These are phyloP conservation scores for Drymonia ruficornis DNA, from an alignment of 2,888 invertebrate species.

Conservation along the genomic window DNA sequence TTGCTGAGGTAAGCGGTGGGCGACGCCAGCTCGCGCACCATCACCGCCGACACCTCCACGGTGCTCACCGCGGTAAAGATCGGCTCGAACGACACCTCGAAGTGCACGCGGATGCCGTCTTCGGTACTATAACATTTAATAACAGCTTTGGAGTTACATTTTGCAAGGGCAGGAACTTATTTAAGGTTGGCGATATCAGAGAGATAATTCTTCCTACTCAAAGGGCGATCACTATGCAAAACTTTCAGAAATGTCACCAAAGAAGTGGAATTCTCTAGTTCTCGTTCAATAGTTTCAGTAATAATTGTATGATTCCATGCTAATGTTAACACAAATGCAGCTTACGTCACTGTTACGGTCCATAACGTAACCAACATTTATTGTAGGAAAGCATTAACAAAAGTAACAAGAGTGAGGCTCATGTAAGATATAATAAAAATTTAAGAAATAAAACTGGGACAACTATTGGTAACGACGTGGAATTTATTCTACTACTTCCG, in stretches of 20 bases:
- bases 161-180: too few species aligned
- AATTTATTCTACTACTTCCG: slow-evolving; percentile 17
- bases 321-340: slow-evolving; percentile 1
- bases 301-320: background rate
- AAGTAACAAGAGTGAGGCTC: slow-evolving; percentile 23
- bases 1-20: slow-evolving; percentile 67
- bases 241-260: too few species aligned
- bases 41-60: slow-evolving; percentile 86
- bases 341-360: slow-evolving; percentile 28
- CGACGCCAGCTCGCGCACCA: slow-evolving; percentile 86
- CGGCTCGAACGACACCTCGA: slow-evolving; percentile 94
- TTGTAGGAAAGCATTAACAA: slow-evolving; percentile 24
- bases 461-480: slow-evolving; percentile 27
- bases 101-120: slow-evolving; percentile 91
- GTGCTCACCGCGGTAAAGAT: slow-evolving; percentile 88
- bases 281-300: background rate
- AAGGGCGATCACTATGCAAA: too few species aligned
- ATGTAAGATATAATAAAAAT: slow-evolving; percentile 38
- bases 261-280: too few species aligned
- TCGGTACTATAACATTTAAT: slow-evolving; percentile 48
- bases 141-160: background rate
- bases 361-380: slow-evolving; percentile 23
- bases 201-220: too few species aligned
- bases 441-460: slow-evolving; percentile 27
- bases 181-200: too few species aligned